These are phyloP conservation scores for Phania funesta DNA, from an alignment of 2,888 invertebrate genomes.

Conservation along the genomic window DNA sequence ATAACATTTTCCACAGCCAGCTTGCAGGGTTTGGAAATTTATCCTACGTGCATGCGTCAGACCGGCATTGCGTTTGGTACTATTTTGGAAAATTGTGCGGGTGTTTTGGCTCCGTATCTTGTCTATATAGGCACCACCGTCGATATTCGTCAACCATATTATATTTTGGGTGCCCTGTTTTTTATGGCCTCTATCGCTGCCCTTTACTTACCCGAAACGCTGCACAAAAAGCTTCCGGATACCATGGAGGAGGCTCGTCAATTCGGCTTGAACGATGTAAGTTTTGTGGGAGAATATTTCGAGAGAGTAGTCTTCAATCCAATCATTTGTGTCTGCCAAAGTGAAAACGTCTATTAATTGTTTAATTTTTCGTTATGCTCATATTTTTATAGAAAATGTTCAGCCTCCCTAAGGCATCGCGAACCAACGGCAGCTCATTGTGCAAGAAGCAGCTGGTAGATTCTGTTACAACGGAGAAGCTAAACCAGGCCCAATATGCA, in stretches of 20 bases:
- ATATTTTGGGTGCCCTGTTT: slow-evolving; percentile 79
- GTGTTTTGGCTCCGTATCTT: slow-evolving; percentile 83
- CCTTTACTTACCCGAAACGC: slow-evolving; percentile 84
- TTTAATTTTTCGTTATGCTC: slow-evolving; percentile 40
- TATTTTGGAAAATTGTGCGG: slow-evolving; percentile 82
- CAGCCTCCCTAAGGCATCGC: slow-evolving; percentile 78
- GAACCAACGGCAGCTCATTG: slow-evolving; percentile 48
- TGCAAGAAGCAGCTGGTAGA: slow-evolving; percentile 34
- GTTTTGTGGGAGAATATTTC: too few relatives aligned
- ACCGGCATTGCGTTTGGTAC: slow-evolving; percentile 84
- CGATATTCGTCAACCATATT: slow-evolving; percentile 80
- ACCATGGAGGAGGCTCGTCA: slow-evolving; percentile 83
- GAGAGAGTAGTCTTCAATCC: too few relatives aligned
- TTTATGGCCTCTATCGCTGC: slow-evolving; percentile 81
- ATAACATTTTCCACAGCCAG: slow-evolving; percentile 83
- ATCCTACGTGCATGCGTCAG: slow-evolving; percentile 85
- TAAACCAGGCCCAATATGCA: slow-evolving; percentile 72
- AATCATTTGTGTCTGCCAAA: neutral
- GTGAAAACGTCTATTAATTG: slow-evolving; percentile 55
- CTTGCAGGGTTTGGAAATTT: slow-evolving; percentile 84
- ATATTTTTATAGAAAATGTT: slow-evolving; percentile 79
- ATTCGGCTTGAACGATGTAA: slow-evolving; percentile 82
- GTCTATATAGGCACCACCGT: slow-evolving; percentile 82
- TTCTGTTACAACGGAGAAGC: slow-evolving; percentile 69
- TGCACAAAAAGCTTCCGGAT: slow-evolving; percentile 84